Base-by-base conservation (phyloP, 2,113 vertebrate genomes). In the Pollimyrus isidori region DNA sequence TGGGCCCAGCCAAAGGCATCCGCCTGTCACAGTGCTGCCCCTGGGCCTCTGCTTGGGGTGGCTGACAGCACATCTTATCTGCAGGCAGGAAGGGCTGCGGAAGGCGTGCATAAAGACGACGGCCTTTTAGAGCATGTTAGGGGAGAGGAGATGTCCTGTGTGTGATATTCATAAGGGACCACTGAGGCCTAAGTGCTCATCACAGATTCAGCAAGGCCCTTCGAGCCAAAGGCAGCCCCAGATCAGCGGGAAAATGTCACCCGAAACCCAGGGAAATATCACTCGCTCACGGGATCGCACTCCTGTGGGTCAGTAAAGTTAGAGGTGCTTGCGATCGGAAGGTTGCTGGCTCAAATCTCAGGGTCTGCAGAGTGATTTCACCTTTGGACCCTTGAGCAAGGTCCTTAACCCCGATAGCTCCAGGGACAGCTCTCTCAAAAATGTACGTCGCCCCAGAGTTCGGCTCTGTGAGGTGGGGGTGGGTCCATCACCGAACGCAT, bases 1-100 rank as follows among this genome's bases (percentile, higher is more conserved):
- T 91, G 88, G 93, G 89, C 92, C 90, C 89, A 83, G 92, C 92
- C 91, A 93, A 92, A 92, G 93, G 91, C 90, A 90, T 62, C 92
- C 56, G 91, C 89, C 88, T 48, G 86, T 93, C 91, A 92, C 89
- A 92, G 90, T 86, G 80, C 69, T 88, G 91, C 92, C 95, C 92
- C 91, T 0, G 48, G 93, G 94, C 56, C 90, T 89, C 89, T 89
- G 90, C 90, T 88, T 87, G 50, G 85, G 89, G 89, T 49, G 90
- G 87, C 85, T 87, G 76, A 90, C 89, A 89, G 56, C 84, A 92
- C 89, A 91, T 88, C 91, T 88, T 87, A 90, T 92, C 90, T 73
- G 89, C 89, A 88, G 15, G 89, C 80, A 89, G 89, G 86, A 88
- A 90, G 73, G 69, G 53, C 65, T 62, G 58, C 19, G 89, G 89